A percentile compares a stretch with the other conserved stretches of the same genome.
Conservation (phyloP, 2,113 vertebrate species). For the Thamnaconus septentrionalis region DNA sequence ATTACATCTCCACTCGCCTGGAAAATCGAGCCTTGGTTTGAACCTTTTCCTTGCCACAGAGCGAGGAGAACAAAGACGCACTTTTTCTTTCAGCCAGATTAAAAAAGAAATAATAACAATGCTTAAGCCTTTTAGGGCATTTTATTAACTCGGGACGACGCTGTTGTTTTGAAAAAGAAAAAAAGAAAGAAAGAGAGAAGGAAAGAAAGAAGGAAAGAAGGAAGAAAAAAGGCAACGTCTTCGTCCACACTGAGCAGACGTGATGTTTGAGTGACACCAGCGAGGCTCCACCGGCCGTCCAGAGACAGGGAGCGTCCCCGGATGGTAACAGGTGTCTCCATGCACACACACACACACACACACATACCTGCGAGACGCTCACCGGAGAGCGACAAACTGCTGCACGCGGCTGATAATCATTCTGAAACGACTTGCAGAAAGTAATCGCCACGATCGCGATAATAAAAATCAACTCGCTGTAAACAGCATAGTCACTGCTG, state of each 20-base stretch:
- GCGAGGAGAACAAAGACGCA: constrained; percentile 27
- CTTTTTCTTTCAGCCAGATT: constrained; percentile 8
- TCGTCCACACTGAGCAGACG: not conserved
- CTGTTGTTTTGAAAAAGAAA: no score
- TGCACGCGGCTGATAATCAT: no score
- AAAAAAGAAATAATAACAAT: constrained; percentile 6
- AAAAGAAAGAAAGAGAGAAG: no score
- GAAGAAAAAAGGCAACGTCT: no score
- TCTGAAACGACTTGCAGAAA: no score
- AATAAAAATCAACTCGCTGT: not conserved
- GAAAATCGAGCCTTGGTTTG: constrained; percentile 42
- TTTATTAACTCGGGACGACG: not conserved
- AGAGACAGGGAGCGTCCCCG: no score
- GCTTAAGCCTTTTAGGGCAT: not conserved
- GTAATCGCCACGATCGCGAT: no score
- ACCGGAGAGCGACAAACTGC: no score
- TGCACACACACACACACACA: no score
- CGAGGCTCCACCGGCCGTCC: not conserved
- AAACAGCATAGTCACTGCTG: not conserved
- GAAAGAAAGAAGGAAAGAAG: no score
- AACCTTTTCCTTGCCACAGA: constrained; percentile 43
- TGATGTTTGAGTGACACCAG: constrained; percentile 13
- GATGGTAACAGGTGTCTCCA: no score
- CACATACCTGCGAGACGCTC: no score
- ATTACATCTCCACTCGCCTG: constrained; percentile 46